Base-by-base conservation (phyloP, 2,888 invertebrate genomes). In the Ctena decussata region DNA sequence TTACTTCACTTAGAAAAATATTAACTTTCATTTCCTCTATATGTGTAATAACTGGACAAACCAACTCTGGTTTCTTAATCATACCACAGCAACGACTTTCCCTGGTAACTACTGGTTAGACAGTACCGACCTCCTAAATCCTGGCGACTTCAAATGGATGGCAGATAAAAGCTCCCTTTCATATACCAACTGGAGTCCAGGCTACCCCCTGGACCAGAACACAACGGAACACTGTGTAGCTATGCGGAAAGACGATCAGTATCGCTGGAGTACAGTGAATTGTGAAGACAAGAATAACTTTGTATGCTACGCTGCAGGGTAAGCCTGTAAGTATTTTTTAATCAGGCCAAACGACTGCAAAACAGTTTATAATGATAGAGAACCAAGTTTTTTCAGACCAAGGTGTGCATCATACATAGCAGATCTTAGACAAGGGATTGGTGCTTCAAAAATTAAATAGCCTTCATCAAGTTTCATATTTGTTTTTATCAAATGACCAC, bases 321-420 rank as follows among this genome's bases (percentile, higher is more conserved):
- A 85, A 85, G 85, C 80, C 73, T 71, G 85, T 85, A 85, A 85
- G 85, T 85, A 85, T 8, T 15, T 57, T 49, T n/a, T n/a, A n/a
- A n/a, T n/a, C n/a, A n/a, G n/a, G n/a, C n/a, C n/a, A n/a, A n/a
- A n/a, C n/a, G n/a, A n/a, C n/a, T n/a, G n/a, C n/a, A n/a, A n/a
- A n/a, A n/a, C n/a, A n/a, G n/a, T n/a, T n/a, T n/a, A n/a, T n/a
- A n/a, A n/a, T n/a, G n/a, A n/a, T n/a, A n/a, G n/a, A n/a, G n/a
- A n/a, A n/a, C n/a, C n/a, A n/a, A n/a, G n/a, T n/a, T n/a, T n/a
- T n/a, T n/a, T n/a, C n/a, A n/a, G n/a, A n/a, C n/a, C n/a, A n/a
- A n/a, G n/a, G n/a, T n/a, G n/a, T n/a, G n/a, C n/a, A n/a, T n/a
- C n/a, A n/a, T n/a, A n/a, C n/a, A n/a, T n/a, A n/a, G n/a, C n/a